These are phyloP conservation scores for Lycaena phlaeas DNA, from an alignment of 2,888 invertebrate species.

Conservation along the genomic window DNA sequence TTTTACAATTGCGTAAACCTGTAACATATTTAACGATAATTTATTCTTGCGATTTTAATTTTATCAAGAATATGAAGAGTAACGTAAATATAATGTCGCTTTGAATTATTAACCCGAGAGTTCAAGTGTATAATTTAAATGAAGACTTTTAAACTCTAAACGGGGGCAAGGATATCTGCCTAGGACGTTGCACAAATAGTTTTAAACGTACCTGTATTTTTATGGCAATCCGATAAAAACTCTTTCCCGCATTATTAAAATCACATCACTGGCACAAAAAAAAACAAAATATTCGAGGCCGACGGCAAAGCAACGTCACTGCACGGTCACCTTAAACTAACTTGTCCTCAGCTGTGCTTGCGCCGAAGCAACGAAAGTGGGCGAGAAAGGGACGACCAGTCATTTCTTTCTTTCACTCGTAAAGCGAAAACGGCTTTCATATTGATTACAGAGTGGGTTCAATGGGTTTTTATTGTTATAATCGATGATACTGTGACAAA, in stretches of 20 bases:
- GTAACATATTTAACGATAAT: no score
- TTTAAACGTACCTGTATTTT: constrained; percentile 14
- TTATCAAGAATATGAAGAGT: no score
- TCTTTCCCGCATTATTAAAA: not conserved
- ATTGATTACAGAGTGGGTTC: constrained; percentile 14
- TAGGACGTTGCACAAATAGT: not conserved
- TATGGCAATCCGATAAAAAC: constrained; percentile 2
- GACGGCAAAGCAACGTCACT: constrained; percentile 54
- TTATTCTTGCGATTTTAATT: no score
- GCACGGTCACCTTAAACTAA: constrained; percentile 67
- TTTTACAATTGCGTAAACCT: no score
- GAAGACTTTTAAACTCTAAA: constrained; percentile 57
- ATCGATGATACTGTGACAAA: constrained; percentile 7
- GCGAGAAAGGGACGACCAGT: constrained; percentile 57
- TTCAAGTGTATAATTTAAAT: constrained; percentile 47
- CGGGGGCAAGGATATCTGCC: constrained; percentile 63
- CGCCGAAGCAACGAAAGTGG: constrained; percentile 52
- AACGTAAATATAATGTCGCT: constrained; percentile 19
- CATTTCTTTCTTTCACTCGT: constrained; percentile 57
- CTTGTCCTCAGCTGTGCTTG: constrained; percentile 35
- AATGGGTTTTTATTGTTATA: constrained; percentile 20
- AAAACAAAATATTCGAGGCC: constrained; percentile 53
- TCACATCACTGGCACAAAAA: constrained; percentile 56
- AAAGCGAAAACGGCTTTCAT: constrained; percentile 40
- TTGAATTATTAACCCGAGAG: constrained; percentile 5